Percentiles rank a stretch among this genome's conserved stretches.
Conservation (phyloP, 1,140 invertebrate species). For the Vanessa tameamea region DNA sequence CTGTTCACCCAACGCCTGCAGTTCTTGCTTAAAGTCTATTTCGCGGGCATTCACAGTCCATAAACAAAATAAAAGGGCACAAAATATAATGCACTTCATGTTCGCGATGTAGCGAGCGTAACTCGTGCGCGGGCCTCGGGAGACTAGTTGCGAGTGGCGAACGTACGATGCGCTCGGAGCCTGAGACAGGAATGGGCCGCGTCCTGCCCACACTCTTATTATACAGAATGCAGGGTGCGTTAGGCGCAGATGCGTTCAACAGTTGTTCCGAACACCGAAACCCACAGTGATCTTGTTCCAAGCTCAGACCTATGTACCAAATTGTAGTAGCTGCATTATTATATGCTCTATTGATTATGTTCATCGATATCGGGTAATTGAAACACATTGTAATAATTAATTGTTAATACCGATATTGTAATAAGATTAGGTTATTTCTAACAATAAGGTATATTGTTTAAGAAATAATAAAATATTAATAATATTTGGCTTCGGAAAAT, state of each 20-base stretch:
- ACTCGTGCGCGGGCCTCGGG: not conserved
- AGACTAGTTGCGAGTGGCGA: constrained; percentile 22
- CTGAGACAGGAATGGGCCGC: constrained; percentile 51
- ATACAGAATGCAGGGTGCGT: constrained; percentile 51
- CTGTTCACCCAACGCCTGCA: constrained; percentile 57
- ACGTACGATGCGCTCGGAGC: constrained; percentile 36
- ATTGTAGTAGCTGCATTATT: not conserved
- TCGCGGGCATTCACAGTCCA: constrained; percentile 51
- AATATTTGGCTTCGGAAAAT: too few species aligned
- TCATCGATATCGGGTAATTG: not conserved
- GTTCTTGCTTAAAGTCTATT: constrained; percentile 51
- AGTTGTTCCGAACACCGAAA: constrained; percentile 62
- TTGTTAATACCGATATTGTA: not conserved
- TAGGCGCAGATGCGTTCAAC: constrained; percentile 70
- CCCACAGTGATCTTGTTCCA: constrained; percentile 33
- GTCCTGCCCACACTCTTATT: constrained; percentile 37
- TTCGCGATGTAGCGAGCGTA: constrained; percentile 39
- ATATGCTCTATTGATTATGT: not conserved
- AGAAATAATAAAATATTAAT: too few species aligned
- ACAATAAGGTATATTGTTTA: too few species aligned
- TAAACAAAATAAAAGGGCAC: constrained; percentile 50
- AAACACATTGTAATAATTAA: not conserved
- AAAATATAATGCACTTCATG: constrained; percentile 60
- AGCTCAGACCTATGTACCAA: constrained; percentile 14
- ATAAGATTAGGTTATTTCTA: too few species aligned